A percentile compares a stretch with the other conserved stretches of the same genome.
These are phyloP conservation scores for Stegostoma tigrinum DNA, from an alignment of 2,113 vertebrate species.

Conservation along the genomic window DNA sequence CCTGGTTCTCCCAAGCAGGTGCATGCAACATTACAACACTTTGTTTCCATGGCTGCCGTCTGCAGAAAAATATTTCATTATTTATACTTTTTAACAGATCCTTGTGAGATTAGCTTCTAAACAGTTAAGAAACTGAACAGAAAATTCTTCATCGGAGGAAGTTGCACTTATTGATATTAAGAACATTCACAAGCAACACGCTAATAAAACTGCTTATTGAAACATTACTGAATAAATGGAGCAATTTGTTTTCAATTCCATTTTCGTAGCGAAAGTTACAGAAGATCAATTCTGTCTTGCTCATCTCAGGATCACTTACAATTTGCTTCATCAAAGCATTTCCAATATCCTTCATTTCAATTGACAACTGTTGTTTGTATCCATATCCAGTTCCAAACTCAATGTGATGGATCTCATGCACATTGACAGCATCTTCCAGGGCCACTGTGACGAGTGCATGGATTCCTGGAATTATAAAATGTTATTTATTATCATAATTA, in stretches of 20 bases:
- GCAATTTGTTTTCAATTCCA: not conserved
- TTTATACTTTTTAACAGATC: not conserved
- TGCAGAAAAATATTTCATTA: slow-evolving; percentile 44
- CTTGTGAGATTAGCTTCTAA: not conserved
- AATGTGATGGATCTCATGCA: slow-evolving; percentile 62
- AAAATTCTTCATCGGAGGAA: not conserved
- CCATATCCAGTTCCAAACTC: slow-evolving; percentile 77
- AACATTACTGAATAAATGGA: not conserved
- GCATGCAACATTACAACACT: slow-evolving; percentile 65
- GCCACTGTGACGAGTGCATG: slow-evolving; percentile 65
- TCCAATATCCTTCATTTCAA: slow-evolving; percentile 62
- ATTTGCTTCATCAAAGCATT: slow-evolving; percentile 63
- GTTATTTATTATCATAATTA: not conserved
- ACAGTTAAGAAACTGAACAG: not conserved
- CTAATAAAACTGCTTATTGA: not conserved
- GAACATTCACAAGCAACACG: not conserved
- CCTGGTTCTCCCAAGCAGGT: slow-evolving; percentile 73
- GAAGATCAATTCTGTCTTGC: not conserved
- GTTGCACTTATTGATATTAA: not conserved
- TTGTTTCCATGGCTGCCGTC: slow-evolving; percentile 60
- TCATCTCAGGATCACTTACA: slow-evolving; percentile 53
- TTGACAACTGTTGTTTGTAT: slow-evolving; percentile 61
- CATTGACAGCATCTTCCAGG: slow-evolving; percentile 58
- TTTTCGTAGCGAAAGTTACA: not conserved
- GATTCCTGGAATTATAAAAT: slow-evolving; percentile 58